Conservation (phyloP, 1,140 invertebrate genomes). For the Drosophila gunungcola region DNA sequence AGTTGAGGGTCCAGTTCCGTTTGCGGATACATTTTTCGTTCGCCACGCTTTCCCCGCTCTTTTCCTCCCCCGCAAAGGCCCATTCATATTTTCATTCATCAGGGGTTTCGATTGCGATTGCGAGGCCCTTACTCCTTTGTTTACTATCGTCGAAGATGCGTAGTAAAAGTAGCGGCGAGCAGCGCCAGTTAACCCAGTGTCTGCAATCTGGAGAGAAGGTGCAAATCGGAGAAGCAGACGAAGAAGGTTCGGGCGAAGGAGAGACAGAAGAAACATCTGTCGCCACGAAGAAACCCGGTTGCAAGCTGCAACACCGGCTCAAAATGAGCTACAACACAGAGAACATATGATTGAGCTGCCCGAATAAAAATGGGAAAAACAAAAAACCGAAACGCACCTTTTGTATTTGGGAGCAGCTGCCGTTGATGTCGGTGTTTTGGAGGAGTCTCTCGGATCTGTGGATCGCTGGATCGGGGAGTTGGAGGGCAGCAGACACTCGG, state of each 20-base stretch:
- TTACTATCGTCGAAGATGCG: constrained; percentile 56
- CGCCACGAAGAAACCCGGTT: constrained; percentile 61
- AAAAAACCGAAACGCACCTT: constrained; percentile 63
- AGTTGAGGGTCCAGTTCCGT: constrained; percentile 6
- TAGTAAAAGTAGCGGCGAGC: constrained; percentile 63
- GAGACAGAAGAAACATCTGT: constrained; percentile 65
- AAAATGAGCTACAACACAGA: constrained; percentile 45
- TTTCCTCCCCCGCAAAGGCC: not conserved
- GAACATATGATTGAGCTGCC: constrained; percentile 74
- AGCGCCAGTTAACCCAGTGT: constrained; percentile 60
- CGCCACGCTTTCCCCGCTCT: constrained; percentile 5
- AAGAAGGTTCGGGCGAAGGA: constrained; percentile 14
- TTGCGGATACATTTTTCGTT: constrained; percentile 14
- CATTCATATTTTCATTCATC: constrained; percentile 74
- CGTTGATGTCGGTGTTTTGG: constrained; percentile 23
- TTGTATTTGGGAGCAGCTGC: constrained; percentile 59
- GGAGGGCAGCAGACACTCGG: constrained; percentile 27
- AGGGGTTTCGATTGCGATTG: constrained; percentile 9
- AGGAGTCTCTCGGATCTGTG: not conserved
- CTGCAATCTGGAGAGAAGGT: constrained; percentile 14
- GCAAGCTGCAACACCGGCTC: constrained; percentile 70
- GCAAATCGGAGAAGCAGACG: constrained; percentile 6
- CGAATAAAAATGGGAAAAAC: constrained; percentile 32
- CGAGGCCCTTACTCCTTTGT: constrained; percentile 50
- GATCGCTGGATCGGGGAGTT: constrained; percentile 1